Percentiles rank a stretch among this genome's conserved stretches.
Evolutionary conservation across 2,888 invertebrate genomes (phyloP).

Genomic region (Gastracanthus pulcherrimus): DNA sequence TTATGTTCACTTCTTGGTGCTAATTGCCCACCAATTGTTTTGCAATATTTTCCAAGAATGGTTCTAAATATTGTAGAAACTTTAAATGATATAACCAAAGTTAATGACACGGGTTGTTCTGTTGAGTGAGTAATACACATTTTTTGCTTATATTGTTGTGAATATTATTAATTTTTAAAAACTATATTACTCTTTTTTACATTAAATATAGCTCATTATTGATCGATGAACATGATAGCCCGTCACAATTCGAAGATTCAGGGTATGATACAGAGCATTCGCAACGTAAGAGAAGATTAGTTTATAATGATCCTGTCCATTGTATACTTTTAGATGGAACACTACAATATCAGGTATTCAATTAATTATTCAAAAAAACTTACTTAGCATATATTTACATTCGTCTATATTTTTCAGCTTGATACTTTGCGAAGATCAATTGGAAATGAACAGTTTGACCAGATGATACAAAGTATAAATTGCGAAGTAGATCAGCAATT

Average conservation of each 20-base stretch:
- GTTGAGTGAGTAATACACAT: slow-evolving; percentile 80
- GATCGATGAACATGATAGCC: slow-evolving; percentile 69
- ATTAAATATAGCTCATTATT: slow-evolving; percentile 39
- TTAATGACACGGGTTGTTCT: slow-evolving; percentile 82
- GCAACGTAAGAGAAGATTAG: slow-evolving; percentile 83
- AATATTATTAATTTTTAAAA: slow-evolving; percentile 12
- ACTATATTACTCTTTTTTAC: not conserved
- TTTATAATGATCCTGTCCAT: slow-evolving; percentile 88
- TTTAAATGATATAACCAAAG: slow-evolving; percentile 88
- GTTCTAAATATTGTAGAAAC: slow-evolving; percentile 87
- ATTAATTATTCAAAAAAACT: not conserved
- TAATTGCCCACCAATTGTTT: slow-evolving; percentile 82
- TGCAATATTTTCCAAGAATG: slow-evolving; percentile 86
- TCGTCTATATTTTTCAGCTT: slow-evolving; percentile 12
- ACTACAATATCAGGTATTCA: slow-evolving; percentile 80
- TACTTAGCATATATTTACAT: not conserved
- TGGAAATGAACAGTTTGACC: slow-evolving; percentile 33
- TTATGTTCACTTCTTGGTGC: slow-evolving; percentile 83
- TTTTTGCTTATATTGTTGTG: not conserved
- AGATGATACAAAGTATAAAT: slow-evolving; percentile 49
- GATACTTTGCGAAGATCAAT: slow-evolving; percentile 3
- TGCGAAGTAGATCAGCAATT: slow-evolving; percentile 54
- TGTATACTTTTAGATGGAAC: slow-evolving; percentile 86
- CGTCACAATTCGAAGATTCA: slow-evolving; percentile 78
- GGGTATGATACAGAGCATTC: slow-evolving; percentile 87